Evolutionary conservation across 2,888 invertebrate genomes (phyloP).

Genomic region (Gastracanthus pulcherrimus): DNA sequence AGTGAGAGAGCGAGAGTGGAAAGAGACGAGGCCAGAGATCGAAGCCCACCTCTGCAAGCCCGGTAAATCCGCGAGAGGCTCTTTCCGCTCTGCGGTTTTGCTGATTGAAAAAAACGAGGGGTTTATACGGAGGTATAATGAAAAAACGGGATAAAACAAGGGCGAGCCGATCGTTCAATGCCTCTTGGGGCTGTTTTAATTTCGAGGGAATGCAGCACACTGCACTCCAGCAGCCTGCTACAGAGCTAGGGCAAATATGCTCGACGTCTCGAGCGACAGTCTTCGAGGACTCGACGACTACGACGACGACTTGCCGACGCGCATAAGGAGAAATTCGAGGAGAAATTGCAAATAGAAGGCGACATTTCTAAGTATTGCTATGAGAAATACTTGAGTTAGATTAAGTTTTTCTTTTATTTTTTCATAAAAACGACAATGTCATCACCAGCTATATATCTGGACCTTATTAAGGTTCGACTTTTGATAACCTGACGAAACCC

Average conservation of each 20-base stretch:
- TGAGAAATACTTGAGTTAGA: conserved; percentile 6
- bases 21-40: not conserved
- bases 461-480: conserved; percentile 7
- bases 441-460: too few species aligned
- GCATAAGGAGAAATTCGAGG: not conserved
- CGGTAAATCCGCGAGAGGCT: conserved; percentile 29
- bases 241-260: not conserved
- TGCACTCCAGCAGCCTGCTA: too few species aligned
- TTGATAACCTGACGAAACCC: conserved; percentile 5
- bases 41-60: not conserved
- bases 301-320: not conserved
- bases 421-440: not conserved
- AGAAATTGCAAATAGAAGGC: conserved; percentile 25
- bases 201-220: not conserved
- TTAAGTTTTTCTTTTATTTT: not conserved
- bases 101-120: conserved; percentile 33
- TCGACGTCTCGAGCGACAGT: not conserved
- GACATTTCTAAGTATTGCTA: conserved; percentile 5
- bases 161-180: conserved; percentile 2
- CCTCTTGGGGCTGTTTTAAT: conserved; percentile 23
- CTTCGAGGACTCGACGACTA: not conserved
- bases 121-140: not conserved
- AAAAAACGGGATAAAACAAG: not conserved
- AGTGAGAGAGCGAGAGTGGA: too few species aligned
- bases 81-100: conserved; percentile 39